Evolutionary conservation across 2,888 invertebrate species (phyloP), one percentile per base, ranked within the genome.

Genomic region (Agonopterix alstromeriana): DNA sequence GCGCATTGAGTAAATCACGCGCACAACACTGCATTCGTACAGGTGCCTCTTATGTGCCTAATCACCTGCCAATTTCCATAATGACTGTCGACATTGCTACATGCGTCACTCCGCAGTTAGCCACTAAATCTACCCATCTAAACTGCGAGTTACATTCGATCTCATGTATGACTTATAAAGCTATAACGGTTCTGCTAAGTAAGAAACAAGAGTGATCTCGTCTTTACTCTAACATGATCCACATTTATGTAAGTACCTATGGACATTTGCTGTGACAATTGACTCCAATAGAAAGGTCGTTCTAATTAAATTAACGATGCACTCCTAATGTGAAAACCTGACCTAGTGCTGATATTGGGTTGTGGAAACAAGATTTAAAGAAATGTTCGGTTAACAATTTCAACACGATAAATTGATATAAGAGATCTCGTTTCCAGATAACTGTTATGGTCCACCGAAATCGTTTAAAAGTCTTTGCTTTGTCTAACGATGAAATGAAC

Each of bases 231-330:
- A 27, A 27, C 12, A 45, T 42, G 17, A 9, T 46, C 17, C 41
- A n/a, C 42, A 44, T 11, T 5, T 11, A 41, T 9, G 38, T 38
- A n/a, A 1, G 38, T 9, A 9, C 38, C 9, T 10, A n/a, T 36
- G 45, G 36, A 14, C 43, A 38, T 27, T 42, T 27, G 14, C 42
- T 8, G 43, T 54, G 56, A 53, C 67, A 82, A 79, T 83, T 83
- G 81, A 80, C 76, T 73, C 69, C 73, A 82, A 81, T 83, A 70
- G 71, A 81, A 77, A 82, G 82, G 82, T 83, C 84, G 73, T 61
- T 52, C 54, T 82, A 80, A 82, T 84, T 77, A 67, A 69, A 80
- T 84, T 82, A 83, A 68, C 74, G 65, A 49, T 56, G 65, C 58
- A 62, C 65, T 68, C 49, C 67, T 74, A 76, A 79, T 67, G n/a